phyloP scores from a whole-genome alignment of 2,797 vertebrate species.

The Acrossocheilus wenchowensis region DNA sequence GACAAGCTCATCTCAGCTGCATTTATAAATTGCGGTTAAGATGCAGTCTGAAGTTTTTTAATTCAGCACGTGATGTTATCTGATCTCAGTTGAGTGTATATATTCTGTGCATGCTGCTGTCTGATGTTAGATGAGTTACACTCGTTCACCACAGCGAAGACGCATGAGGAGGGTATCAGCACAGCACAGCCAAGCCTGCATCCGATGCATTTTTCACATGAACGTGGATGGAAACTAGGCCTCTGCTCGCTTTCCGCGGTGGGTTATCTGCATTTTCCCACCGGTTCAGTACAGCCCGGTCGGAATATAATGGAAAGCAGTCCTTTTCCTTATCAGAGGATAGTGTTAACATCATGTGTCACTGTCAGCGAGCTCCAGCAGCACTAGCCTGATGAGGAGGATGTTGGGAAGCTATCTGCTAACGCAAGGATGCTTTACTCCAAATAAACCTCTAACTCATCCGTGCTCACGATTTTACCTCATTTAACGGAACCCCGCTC shows the following conservation, averaged over 20 bases:
- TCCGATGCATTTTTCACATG: slow-evolving; percentile 67
- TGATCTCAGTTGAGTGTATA: neutral
- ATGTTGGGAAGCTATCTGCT: slow-evolving; percentile 55
- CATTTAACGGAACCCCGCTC: neutral
- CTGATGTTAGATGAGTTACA: slow-evolving; percentile 4
- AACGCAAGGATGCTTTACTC: slow-evolving; percentile 50
- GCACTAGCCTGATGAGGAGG: slow-evolving; percentile 39
- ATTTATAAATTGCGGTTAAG: neutral
- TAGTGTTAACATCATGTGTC: slow-evolving; percentile 25
- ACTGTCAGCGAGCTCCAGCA: slow-evolving; percentile 11
- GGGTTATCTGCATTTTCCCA: neutral
- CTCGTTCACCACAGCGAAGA: slow-evolving; percentile 17
- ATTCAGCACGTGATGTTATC: neutral
- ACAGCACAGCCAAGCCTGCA: slow-evolving; percentile 38
- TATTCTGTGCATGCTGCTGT: neutral
- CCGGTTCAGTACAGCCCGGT: neutral
- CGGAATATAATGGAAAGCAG: neutral
- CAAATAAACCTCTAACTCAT: neutral
- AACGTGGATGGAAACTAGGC: slow-evolving; percentile 72
- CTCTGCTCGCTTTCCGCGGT: slow-evolving; percentile 50
- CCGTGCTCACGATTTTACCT: neutral
- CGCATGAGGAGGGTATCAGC: neutral
- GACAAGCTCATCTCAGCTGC: too few species aligned
- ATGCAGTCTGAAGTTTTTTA: neutral
- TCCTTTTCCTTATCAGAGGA: neutral